Evolutionary conservation across 2,888 invertebrate genomes (phyloP).

Genomic region (Heliconius sara): DNA sequence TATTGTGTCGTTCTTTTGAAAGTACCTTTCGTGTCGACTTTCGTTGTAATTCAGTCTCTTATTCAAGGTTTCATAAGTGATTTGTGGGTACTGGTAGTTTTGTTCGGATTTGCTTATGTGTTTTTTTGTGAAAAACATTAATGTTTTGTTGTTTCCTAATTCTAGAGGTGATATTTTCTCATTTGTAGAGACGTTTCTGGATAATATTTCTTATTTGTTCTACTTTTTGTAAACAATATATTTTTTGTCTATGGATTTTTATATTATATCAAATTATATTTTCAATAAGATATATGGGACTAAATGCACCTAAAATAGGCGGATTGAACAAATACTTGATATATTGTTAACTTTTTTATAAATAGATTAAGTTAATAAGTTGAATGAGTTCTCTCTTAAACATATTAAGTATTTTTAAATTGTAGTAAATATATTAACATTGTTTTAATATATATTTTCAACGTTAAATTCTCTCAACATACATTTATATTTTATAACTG

Average conservation of each 20-base stretch:
- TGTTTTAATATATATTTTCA: background rate
- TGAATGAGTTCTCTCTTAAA: background rate
- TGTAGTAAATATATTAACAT: background rate
- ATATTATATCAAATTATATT: too few species aligned
- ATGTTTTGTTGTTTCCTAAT: background rate
- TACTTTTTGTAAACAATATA: too few species aligned
- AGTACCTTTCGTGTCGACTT: conserved; percentile 44
- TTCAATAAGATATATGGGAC: too few species aligned
- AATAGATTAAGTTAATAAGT: background rate
- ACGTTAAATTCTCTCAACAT: background rate
- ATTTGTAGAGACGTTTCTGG: too few species aligned
- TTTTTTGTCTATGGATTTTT: too few species aligned
- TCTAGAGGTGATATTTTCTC: background rate
- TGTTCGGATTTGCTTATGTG: background rate
- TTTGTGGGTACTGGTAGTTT: background rate
- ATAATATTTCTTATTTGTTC: too few species aligned
- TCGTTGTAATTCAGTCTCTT: conserved; percentile 43
- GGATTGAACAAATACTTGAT: background rate
- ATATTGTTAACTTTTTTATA: background rate
- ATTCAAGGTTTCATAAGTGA: conserved; percentile 37
- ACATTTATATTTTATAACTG: conserved; percentile 11
- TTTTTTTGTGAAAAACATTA: background rate
- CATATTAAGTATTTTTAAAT: background rate
- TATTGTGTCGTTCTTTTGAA: conserved; percentile 47
- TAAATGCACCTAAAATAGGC: too few species aligned